A percentile compares a stretch with the other conserved stretches of the same genome.
Conservation (phyloP, 2,113 vertebrate species). For the Rhinichthys klamathensis region DNA sequence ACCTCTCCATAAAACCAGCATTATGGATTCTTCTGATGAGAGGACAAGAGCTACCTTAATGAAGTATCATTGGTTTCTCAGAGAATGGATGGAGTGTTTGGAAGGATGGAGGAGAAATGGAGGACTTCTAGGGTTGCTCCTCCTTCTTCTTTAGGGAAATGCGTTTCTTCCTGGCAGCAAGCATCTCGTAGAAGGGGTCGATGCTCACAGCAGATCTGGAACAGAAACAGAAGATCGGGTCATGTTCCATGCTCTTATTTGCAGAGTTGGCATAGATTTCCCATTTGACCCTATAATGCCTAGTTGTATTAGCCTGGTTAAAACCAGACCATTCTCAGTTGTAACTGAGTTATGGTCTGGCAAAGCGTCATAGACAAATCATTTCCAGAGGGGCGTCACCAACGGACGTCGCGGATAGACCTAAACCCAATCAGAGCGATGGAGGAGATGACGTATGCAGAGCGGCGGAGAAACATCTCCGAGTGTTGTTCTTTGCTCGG, state of each 20-base stretch:
- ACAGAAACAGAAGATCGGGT: conserved; percentile 49
- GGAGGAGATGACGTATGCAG: too few species aligned
- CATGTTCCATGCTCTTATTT: background rate
- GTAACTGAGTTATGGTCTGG: too few species aligned
- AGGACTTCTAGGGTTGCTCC: conserved; percentile 76
- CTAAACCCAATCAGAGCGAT: too few species aligned
- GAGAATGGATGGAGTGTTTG: conserved; percentile 53
- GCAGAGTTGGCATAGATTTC: background rate
- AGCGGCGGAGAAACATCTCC: too few species aligned
- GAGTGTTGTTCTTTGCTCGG: too few species aligned
- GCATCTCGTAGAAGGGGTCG: conserved; percentile 95
- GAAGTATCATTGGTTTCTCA: conserved; percentile 12
- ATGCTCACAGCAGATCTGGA: conserved; percentile 89
- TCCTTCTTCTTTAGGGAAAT: conserved; percentile 94
- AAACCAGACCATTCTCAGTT: too few species aligned
- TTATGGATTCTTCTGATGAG: background rate
- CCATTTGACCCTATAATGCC: background rate
- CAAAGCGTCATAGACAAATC: too few species aligned
- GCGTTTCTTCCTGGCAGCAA: conserved; percentile 92
- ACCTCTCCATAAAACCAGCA: background rate
- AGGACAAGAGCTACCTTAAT: conserved; percentile 11
- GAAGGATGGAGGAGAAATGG: background rate
- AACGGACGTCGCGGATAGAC: too few species aligned
- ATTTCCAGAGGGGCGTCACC: too few species aligned
- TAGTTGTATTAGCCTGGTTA: too few species aligned